phyloP scores from a whole-genome alignment of 2,113 vertebrate genomes.

The Cynopterus brachyotis region DNA sequence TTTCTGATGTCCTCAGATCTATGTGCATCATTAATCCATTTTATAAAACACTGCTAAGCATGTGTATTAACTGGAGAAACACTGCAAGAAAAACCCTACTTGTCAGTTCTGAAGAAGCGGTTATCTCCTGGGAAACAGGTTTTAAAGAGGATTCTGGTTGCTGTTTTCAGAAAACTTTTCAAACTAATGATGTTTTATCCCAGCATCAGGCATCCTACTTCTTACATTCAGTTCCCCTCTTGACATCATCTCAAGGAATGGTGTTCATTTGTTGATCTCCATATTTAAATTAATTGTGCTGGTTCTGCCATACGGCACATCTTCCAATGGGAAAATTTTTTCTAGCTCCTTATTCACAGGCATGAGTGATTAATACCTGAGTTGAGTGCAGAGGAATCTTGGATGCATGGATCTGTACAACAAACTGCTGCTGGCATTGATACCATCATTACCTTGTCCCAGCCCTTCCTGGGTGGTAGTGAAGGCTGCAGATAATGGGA shows the following conservation, averaged over 20 bases:
- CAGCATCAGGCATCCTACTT: neutral
- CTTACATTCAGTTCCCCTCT: neutral
- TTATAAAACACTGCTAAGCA: neutral
- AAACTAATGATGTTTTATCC: neutral
- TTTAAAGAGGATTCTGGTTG: neutral
- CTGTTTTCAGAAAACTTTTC: conserved; percentile 4
- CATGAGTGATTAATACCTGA: neutral
- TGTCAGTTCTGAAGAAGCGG: neutral
- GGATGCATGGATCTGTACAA: neutral
- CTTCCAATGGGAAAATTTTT: neutral
- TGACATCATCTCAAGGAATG: neutral
- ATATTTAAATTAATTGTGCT: neutral
- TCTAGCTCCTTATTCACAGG: neutral
- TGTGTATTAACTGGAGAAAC: neutral
- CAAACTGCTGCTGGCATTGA: neutral
- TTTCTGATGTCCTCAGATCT: neutral
- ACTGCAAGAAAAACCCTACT: neutral
- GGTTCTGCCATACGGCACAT: neutral
- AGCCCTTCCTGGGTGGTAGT: neutral
- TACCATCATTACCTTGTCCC: neutral
- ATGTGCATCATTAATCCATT: neutral
- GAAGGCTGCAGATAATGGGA: neutral
- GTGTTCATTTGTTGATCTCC: neutral
- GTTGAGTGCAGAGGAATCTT: neutral
- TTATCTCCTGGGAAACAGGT: neutral